Base-by-base conservation (phyloP, 2,113 vertebrate genomes). In the Passer domesticus region DNA sequence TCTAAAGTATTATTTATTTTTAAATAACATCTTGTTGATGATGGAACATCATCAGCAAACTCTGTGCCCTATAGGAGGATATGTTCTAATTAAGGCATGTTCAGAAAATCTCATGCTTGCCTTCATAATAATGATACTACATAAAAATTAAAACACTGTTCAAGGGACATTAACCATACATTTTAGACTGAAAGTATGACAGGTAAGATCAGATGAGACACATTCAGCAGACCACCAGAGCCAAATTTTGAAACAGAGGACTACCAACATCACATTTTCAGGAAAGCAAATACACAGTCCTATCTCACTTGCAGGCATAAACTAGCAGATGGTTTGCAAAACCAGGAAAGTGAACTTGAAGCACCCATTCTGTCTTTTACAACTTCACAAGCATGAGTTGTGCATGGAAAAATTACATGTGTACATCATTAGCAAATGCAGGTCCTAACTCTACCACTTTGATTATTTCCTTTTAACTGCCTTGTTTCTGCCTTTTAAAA, bases 291-390 rank as follows among this genome's bases (percentile, higher is more conserved):
- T 44, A 47, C 3, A n/a, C 23, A 79, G 35, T 41, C 60, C 21
- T 43, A 53, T 50, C 70, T 83, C 85, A 52, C 83, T 70, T 53
- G 39, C 75, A 90, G 44, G 52, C 79, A 94, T 64, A 90, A 94
- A 44, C 43, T 33, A 83, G 68, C 95, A 96, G 80, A 97, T 92
- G 83, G 89, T 78, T 90, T 93, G 47, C 80, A 87, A 95, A 81
- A 55, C 56, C 73, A 87, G 39, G 53, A 87, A 82, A 82, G 84
- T 2, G 5, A 96, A 93, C 76, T 78, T 70, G 78, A 89, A 92
- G 90, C 41, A 86, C 31, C 21, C 49, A 22, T 27, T 90, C 78
- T 66, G 49, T 49, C 82, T 86, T 77, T 82, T 90, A 80, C 10
- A 15, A 92, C 78, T 96, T 91, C 70, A 80, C 53, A 91, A 87